These are phyloP conservation scores for Cyanoderma ruficeps DNA, from an alignment of 2,113 vertebrate genomes.

Conservation along the genomic window DNA sequence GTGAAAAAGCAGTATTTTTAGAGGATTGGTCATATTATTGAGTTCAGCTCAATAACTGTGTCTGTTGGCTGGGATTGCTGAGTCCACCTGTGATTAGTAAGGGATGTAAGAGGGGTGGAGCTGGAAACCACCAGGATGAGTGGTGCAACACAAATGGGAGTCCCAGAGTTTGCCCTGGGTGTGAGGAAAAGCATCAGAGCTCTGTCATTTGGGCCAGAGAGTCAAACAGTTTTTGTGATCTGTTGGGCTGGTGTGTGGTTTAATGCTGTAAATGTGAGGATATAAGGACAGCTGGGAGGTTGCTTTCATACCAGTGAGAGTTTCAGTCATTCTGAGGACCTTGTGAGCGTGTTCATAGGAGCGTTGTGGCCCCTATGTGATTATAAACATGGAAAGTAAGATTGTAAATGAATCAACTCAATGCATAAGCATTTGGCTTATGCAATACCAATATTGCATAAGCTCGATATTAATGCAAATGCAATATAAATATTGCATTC, in stretches of 20 bases:
- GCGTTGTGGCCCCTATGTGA: background rate
- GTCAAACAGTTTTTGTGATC: background rate
- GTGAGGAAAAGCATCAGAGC: background rate
- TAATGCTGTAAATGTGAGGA: background rate
- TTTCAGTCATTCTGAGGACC: background rate
- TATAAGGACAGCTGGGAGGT: background rate
- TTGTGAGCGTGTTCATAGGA: background rate
- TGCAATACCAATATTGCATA: background rate
- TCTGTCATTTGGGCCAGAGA: background rate
- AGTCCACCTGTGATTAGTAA: background rate
- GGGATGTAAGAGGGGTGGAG: background rate
- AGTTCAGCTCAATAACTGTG: background rate
- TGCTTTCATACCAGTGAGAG: background rate
- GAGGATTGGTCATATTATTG: background rate
- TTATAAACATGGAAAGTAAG: background rate
- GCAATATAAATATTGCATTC: conserved; percentile 8
- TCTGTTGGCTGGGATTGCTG: background rate
- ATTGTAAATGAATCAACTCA: background rate
- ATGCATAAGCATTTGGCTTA: background rate
- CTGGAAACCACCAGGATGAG: background rate
- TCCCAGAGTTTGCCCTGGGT: background rate
- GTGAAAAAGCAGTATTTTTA: background rate
- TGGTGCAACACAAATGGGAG: background rate
- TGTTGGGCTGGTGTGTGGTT: background rate
- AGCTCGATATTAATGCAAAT: background rate